phyloP scores from a whole-genome alignment of 2,797 vertebrate genomes.

The Triplophysa bombifrons region DNA sequence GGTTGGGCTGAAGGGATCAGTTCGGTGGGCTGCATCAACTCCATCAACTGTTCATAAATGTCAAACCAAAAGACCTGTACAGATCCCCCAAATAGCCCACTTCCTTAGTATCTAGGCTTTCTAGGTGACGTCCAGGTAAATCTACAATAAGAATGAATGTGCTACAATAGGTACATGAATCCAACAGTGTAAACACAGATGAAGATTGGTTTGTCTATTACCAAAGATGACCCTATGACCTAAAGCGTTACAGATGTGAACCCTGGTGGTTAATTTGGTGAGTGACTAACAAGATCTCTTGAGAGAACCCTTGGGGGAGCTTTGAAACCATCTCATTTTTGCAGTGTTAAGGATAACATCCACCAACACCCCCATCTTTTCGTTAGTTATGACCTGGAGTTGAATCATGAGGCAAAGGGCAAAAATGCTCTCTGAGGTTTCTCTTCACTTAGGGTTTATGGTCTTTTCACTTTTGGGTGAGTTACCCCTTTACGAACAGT shows the following conservation, averaged over 20 bases:
- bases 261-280: slow-evolving; percentile 35
- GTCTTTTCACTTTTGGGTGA: background rate
- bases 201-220: slow-evolving; percentile 29
- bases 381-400: background rate
- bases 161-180: background rate
- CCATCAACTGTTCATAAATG: slow-evolving; percentile 27
- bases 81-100: background rate
- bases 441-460: background rate
- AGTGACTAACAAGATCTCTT: slow-evolving; percentile 37
- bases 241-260: slow-evolving; percentile 29
- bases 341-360: background rate
- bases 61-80: slow-evolving; percentile 1
- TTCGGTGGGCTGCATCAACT: slow-evolving; percentile 13
- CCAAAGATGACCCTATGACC: slow-evolving; percentile 33
- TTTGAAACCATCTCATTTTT: slow-evolving; percentile 12
- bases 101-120: background rate
- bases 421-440: background rate
- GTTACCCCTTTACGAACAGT: background rate
- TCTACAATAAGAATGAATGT: slow-evolving; percentile 11
- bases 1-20: slow-evolving; percentile 10
- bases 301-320: slow-evolving; percentile 13
- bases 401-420: background rate
- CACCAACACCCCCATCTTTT: background rate
- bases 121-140: background rate
- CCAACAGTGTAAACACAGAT: background rate